Conservation (phyloP, 2,113 vertebrate species). For the Elaphurus davidianus region DNA sequence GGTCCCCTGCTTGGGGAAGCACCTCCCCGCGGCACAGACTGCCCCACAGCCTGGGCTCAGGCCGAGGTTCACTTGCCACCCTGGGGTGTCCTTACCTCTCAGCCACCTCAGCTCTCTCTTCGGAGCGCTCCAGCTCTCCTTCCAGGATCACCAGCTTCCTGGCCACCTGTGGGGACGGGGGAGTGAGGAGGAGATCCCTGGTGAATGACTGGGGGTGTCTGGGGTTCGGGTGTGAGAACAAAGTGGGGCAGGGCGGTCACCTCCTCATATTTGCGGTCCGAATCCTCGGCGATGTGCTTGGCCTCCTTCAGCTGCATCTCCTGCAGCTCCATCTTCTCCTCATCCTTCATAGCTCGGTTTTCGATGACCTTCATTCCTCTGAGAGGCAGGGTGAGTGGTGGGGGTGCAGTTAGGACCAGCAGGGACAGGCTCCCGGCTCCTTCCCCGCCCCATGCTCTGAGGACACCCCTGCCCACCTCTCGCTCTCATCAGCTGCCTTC, state of each 20-base stretch:
- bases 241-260: constrained; percentile 70
- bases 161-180: constrained; percentile 87
- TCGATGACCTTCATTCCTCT: constrained; percentile 99
- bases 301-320: constrained; percentile 99
- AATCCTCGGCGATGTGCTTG: constrained; percentile 98
- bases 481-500: constrained; percentile 97
- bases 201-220: background rate
- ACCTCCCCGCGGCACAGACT: background rate
- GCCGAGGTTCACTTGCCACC: background rate
- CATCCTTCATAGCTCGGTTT: constrained; percentile 96
- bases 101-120: constrained; percentile 96
- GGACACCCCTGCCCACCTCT: constrained; percentile 84
- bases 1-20: background rate
- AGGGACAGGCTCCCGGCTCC: background rate
- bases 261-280: constrained; percentile 99
- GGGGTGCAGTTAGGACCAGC: background rate
- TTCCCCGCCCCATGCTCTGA: rapidly evolving
- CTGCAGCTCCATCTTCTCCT: constrained; percentile 99
- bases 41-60: background rate
- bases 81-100: constrained; percentile 88
- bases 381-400: constrained; percentile 36
- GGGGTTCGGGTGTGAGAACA: background rate
- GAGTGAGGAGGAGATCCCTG: background rate
- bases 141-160: constrained; percentile 98
- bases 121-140: constrained; percentile 96